These are phyloP conservation scores for Eutolmus rufibarbis DNA, from an alignment of 2,888 invertebrate genomes.

Conservation along the genomic window DNA sequence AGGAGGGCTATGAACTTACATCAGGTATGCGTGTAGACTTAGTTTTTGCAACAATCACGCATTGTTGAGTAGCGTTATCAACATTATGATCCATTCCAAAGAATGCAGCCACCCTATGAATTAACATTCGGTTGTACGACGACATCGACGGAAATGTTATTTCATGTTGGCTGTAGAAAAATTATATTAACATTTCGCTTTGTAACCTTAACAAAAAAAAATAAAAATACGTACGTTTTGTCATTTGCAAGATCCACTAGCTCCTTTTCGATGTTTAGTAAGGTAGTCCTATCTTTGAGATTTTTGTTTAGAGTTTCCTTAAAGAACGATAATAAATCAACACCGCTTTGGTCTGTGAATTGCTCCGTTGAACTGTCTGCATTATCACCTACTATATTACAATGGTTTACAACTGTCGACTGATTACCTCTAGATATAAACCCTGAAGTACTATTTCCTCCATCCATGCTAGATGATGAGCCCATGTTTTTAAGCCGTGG, in stretches of 20 bases:
- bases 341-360: conserved; percentile 75
- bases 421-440: conserved; percentile 67
- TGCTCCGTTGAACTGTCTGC: conserved; percentile 80
- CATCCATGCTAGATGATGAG: conserved; percentile 63
- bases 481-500: conserved; percentile 62
- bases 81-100: conserved; percentile 95
- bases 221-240: conserved; percentile 66
- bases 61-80: conserved; percentile 79
- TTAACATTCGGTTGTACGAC: conserved; percentile 95
- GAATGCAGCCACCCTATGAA: conserved; percentile 91
- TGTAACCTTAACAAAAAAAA: not conserved
- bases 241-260: conserved; percentile 84
- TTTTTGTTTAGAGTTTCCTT: conserved; percentile 90
- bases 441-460: conserved; percentile 65
- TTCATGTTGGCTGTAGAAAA: conserved; percentile 69
- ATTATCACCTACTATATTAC: conserved; percentile 1
- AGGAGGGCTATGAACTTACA: conserved; percentile 50
- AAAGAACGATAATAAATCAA: conserved; percentile 87
- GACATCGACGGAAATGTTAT: conserved; percentile 92
- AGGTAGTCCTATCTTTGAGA: conserved; percentile 82
- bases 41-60: conserved; percentile 85
- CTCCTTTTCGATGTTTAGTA: conserved; percentile 89
- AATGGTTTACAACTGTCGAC: not conserved
- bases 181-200: not conserved
- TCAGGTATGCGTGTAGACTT: conserved; percentile 62